Evolutionary conservation across 2,888 invertebrate genomes (phyloP).

Genomic region (Macropis europaea): DNA sequence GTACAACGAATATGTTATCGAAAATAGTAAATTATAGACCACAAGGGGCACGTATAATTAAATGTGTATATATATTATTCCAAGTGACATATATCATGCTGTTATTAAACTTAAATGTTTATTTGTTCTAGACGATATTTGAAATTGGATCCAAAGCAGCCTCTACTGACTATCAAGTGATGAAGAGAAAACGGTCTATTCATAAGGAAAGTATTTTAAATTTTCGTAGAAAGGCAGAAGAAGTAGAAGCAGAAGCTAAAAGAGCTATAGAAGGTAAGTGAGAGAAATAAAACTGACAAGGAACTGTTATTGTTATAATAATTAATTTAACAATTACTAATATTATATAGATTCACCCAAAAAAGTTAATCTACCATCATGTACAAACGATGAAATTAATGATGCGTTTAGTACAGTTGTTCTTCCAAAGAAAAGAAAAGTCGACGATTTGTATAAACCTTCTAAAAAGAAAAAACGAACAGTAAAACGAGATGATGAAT

Average conservation of each 20-base stretch:
- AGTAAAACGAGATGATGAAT: conserved; percentile 86
- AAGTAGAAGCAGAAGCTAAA: conserved; percentile 67
- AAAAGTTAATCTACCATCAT: conserved; percentile 73
- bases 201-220: conserved; percentile 84
- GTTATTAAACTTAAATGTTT: conserved; percentile 3
- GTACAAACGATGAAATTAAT: conserved; percentile 82
- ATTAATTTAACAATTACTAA: not conserved
- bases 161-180: conserved; percentile 88
- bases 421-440: conserved; percentile 82
- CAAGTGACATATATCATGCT: not conserved
- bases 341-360: conserved; percentile 21
- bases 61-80: too few relatives aligned
- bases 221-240: conserved; percentile 78
- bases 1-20: conserved; percentile 79
- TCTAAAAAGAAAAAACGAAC: conserved; percentile 81
- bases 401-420: conserved; percentile 83
- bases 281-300: not conserved
- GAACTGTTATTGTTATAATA: not conserved
- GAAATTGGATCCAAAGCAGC: conserved; percentile 92
- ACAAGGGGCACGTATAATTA: conserved; percentile 86
- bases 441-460: conserved; percentile 82
- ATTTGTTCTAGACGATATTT: conserved; percentile 90
- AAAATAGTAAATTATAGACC: conserved; percentile 89
- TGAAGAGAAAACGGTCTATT: conserved; percentile 92
- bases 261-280: conserved; percentile 29